phyloP scores from a whole-genome alignment of 2,888 invertebrate genomes.

The Pristionchus fissidentatus region DNA sequence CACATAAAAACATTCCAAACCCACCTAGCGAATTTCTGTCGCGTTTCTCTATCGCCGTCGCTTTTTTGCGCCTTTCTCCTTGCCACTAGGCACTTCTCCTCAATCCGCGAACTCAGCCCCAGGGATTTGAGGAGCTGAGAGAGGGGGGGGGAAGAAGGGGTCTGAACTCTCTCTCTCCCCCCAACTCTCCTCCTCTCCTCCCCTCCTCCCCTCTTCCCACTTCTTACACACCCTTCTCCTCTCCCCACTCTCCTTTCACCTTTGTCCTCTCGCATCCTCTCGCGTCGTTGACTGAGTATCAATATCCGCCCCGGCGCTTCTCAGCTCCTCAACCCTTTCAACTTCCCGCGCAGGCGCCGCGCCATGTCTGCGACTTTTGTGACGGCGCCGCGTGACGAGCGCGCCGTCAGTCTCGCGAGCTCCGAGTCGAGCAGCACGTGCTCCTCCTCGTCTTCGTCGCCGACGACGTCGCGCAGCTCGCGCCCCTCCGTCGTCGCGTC shows the following conservation, averaged over 20 bases:
- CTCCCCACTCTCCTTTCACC: conserved; percentile 40
- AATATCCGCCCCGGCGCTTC: neutral
- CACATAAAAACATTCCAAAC: neutral
- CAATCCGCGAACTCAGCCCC: neutral
- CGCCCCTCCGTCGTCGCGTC: conserved; percentile 28
- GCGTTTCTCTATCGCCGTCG: neutral
- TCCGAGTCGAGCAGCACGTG: conserved; percentile 57
- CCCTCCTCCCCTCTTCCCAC: neutral
- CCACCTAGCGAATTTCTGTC: neutral
- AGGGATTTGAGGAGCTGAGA: neutral
- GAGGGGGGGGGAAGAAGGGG: neutral
- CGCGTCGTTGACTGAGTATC: conserved; percentile 8
- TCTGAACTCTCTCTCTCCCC: conserved; percentile 18
- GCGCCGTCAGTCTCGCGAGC: conserved; percentile 56
- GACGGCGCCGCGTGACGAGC: neutral
- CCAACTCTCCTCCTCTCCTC: neutral
- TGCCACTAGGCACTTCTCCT: neutral
- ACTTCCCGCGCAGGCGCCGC: neutral
- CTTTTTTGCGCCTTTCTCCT: neutral
- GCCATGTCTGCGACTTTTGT: conserved; percentile 20
- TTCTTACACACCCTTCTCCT: conserved; percentile 35
- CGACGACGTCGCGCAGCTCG: conserved; percentile 31
- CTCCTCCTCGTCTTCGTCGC: conserved; percentile 51
- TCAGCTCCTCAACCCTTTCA: neutral
- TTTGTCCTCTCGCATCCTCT: conserved; percentile 31